These are phyloP conservation scores for Stegophylla sp. DNA, from an alignment of 2,888 invertebrate species.

Conservation along the genomic window DNA sequence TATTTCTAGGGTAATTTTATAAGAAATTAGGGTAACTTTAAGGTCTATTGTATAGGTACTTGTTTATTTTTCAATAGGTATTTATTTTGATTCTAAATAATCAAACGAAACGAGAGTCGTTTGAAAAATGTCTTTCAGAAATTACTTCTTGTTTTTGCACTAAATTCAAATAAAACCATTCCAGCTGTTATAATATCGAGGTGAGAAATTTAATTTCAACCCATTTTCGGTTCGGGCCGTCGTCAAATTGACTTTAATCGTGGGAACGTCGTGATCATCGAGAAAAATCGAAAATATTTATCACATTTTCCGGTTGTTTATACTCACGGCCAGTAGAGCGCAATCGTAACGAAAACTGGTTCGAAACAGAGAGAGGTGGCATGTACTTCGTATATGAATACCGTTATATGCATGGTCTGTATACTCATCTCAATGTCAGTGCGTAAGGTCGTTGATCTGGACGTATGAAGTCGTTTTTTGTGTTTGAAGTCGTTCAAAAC, in stretches of 20 bases:
- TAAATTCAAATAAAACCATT: too few relatives aligned
- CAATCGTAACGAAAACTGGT: slow-evolving; percentile 25
- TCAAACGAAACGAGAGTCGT: too few relatives aligned
- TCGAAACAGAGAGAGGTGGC: slow-evolving; percentile 27
- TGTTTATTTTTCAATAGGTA: too few relatives aligned
- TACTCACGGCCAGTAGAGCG: background rate
- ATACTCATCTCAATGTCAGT: slow-evolving; percentile 46
- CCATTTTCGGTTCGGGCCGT: background rate
- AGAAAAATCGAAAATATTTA: slow-evolving; percentile 9
- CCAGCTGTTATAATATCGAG: too few relatives aligned
- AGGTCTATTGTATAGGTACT: too few relatives aligned
- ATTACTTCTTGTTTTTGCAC: too few relatives aligned
- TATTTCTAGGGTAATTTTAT: too few relatives aligned
- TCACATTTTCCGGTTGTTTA: slow-evolving; percentile 17
- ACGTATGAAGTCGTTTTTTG: background rate
- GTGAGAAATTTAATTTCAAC: background rate
- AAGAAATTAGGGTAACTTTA: too few relatives aligned
- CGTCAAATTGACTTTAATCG: background rate
- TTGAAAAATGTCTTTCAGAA: too few relatives aligned
- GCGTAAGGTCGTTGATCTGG: slow-evolving; percentile 55
- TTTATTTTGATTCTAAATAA: too few relatives aligned
- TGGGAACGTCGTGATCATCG: background rate
- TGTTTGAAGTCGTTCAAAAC: background rate
- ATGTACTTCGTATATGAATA: background rate
- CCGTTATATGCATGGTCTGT: slow-evolving; percentile 43